Conservation (phyloP, 2,113 vertebrate genomes). For the Mesoclemmys tuberculata region DNA sequence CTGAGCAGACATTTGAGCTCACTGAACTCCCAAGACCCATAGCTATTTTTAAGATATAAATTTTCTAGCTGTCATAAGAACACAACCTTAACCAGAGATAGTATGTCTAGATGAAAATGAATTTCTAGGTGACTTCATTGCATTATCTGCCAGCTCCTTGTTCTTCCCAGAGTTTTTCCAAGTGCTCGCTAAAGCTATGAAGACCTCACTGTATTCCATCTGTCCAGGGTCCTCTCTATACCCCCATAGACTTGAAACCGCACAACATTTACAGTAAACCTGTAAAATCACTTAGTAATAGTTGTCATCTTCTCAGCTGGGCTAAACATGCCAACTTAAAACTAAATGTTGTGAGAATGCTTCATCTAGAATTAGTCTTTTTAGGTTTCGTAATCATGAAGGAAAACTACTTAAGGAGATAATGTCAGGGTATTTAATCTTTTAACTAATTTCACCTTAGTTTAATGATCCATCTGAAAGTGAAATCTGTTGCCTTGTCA, state of each 20-base stretch:
- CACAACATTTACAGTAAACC: neutral
- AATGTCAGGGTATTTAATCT: neutral
- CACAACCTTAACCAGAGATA: neutral
- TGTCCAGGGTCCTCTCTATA: neutral
- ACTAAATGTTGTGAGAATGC: neutral
- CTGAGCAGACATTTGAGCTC: neutral
- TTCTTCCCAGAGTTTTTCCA: neutral
- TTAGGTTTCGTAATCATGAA: fast-evolving
- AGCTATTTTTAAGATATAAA: neutral
- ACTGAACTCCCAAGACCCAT: neutral
- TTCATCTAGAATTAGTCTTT: neutral
- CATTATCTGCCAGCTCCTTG: neutral
- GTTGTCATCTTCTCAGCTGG: fast-evolving
- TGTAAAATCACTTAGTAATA: neutral
- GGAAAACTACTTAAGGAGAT: neutral
- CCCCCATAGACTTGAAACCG: neutral
- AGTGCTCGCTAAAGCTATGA: neutral
- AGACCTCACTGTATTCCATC: neutral
- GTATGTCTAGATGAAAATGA: neutral
- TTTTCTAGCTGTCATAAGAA: neutral
- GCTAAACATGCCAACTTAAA: neutral
- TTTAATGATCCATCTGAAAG: neutral
- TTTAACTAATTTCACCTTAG: neutral
- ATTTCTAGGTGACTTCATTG: neutral
- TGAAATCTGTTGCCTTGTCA: neutral